phyloP scores from a whole-genome alignment of 1,140 invertebrate genomes.

The Linepithema humile region DNA sequence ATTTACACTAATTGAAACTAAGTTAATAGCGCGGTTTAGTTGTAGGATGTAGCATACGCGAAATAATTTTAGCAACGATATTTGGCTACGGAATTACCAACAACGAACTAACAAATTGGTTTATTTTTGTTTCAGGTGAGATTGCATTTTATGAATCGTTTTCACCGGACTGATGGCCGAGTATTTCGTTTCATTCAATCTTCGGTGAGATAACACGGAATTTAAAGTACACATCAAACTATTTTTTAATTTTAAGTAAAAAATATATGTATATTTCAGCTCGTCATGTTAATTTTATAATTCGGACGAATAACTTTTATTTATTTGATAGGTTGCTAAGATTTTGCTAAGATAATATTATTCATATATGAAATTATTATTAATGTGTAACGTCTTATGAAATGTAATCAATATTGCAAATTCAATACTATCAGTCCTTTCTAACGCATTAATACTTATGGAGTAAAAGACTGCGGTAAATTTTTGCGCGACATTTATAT shows the following conservation, averaged over 20 bases:
- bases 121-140: constrained; percentile 73
- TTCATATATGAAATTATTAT: background rate
- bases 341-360: too few species aligned
- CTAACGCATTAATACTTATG: background rate
- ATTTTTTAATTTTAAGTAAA: background rate
- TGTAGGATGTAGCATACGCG: background rate
- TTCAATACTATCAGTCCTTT: background rate
- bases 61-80: background rate
- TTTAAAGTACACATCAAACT: background rate
- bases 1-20: background rate
- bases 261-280: background rate
- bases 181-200: background rate
- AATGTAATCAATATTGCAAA: background rate
- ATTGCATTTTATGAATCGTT: background rate
- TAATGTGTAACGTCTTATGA: background rate
- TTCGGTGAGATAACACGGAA: background rate
- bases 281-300: background rate
- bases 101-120: constrained; percentile 13
- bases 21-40: background rate
- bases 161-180: background rate
- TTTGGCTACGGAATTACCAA: background rate
- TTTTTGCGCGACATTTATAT: background rate
- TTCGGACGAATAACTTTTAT: background rate
- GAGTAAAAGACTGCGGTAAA: background rate
- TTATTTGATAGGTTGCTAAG: too few species aligned